A percentile compares a stretch with the other conserved stretches of the same genome.
Evolutionary conservation across 2,888 invertebrate genomes (phyloP).

Genomic region (Cataglyphis albicans): DNA sequence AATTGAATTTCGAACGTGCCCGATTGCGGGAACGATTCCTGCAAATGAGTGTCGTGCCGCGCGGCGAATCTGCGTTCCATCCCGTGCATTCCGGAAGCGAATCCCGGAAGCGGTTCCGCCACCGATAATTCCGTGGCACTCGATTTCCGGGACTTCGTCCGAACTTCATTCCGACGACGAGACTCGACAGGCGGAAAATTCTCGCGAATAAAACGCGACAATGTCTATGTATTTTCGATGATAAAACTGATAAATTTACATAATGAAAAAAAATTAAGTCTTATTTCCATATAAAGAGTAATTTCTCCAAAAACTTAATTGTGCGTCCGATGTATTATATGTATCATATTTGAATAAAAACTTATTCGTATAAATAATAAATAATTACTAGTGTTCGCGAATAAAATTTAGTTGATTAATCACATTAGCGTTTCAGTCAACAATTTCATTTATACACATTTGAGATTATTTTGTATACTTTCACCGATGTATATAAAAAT

Average conservation of each 20-base stretch:
- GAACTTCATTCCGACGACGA: slow-evolving; percentile 47
- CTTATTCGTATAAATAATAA: not conserved
- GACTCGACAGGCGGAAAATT: slow-evolving; percentile 18
- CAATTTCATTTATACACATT: not conserved
- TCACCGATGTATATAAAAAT: not conserved
- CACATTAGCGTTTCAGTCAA: not conserved
- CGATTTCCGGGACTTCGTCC: slow-evolving; percentile 62
- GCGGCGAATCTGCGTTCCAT: slow-evolving; percentile 16
- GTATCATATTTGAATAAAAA: not conserved
- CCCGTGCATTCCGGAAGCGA: slow-evolving; percentile 60
- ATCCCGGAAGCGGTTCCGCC: slow-evolving; percentile 49
- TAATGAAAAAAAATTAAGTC: not conserved
- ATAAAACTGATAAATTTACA: not conserved
- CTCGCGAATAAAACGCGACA: slow-evolving; percentile 36
- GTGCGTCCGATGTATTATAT: not conserved
- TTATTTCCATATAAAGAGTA: not conserved
- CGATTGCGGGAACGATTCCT: slow-evolving; percentile 34
- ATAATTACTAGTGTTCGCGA: not conserved
- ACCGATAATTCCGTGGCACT: slow-evolving; percentile 60
- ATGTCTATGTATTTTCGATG: not conserved
- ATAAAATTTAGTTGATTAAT: not conserved
- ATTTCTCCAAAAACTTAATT: not conserved
- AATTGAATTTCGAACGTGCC: slow-evolving; percentile 25
- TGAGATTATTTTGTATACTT: not conserved
- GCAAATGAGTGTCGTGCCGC: slow-evolving; percentile 24